These are phyloP conservation scores for Drosophila eugracilis DNA, from an alignment of 1,140 invertebrate species.

Conservation along the genomic window DNA sequence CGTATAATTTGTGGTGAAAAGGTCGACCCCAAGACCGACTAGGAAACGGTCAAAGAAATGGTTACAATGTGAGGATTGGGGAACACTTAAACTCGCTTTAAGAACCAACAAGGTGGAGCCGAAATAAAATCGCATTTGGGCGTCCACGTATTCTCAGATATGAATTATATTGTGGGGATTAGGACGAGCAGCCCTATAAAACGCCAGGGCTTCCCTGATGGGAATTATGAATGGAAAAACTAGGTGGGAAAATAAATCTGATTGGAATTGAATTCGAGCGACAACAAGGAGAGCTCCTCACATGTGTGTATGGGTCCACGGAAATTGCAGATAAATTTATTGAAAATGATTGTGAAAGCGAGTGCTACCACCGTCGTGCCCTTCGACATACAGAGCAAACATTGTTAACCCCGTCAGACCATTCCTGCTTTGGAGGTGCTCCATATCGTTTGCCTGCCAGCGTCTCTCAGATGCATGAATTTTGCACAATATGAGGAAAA, in stretches of 20 bases:
- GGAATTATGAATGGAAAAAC: slow-evolving; percentile 52
- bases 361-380: slow-evolving; percentile 9
- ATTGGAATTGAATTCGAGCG: slow-evolving; percentile 58
- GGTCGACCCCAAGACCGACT: slow-evolving; percentile 29
- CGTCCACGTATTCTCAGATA: slow-evolving; percentile 19
- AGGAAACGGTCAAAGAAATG: slow-evolving; percentile 58
- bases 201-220: slow-evolving; percentile 22
- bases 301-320: slow-evolving; percentile 34
- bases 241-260: slow-evolving; percentile 32
- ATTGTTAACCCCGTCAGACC: slow-evolving; percentile 15
- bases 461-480: slow-evolving; percentile 56
- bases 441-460: slow-evolving; percentile 22
- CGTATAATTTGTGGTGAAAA: slow-evolving; percentile 78
- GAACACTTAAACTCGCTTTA: slow-evolving; percentile 6
- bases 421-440: slow-evolving; percentile 21
- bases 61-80: slow-evolving; percentile 11
- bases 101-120: slow-evolving; percentile 51
- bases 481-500: slow-evolving; percentile 46
- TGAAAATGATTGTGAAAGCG: slow-evolving; percentile 71
- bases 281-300: slow-evolving; percentile 32
- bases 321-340: slow-evolving; percentile 78
- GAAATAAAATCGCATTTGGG: slow-evolving; percentile 58
- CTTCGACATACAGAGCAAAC: slow-evolving; percentile 23
- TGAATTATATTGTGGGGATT: slow-evolving; percentile 43
- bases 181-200: slow-evolving; percentile 25